Evolutionary conservation across 2,888 invertebrate species (phyloP).

Genomic region (Dicyrtomina minuta): DNA sequence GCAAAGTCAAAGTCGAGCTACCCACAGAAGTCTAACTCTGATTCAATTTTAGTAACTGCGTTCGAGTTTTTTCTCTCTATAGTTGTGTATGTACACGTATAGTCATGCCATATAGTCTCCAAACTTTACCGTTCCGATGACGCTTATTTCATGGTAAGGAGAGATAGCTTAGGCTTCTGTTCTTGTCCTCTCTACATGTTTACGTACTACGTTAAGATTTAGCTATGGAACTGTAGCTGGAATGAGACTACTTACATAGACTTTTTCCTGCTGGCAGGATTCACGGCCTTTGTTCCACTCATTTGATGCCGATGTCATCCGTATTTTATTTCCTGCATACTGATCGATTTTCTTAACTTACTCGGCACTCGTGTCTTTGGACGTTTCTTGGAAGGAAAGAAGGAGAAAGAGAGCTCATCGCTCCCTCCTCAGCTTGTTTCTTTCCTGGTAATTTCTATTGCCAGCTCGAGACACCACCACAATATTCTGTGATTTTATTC

Average conservation of each 20-base stretch:
- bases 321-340: constrained; percentile 25
- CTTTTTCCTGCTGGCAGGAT: neutral
- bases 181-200: neutral
- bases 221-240: neutral
- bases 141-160: too few relatives aligned
- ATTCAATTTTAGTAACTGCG: constrained; percentile 19
- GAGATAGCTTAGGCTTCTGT: neutral
- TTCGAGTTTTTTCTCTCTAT: too few relatives aligned
- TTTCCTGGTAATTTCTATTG: too few relatives aligned
- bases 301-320: constrained; percentile 26
- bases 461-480: too few relatives aligned
- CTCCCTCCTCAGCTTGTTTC: neutral
- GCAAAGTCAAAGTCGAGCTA: neutral
- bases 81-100: too few relatives aligned
- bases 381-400: too few relatives aligned
- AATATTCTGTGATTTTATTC: too few relatives aligned
- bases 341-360: constrained; percentile 15
- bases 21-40: neutral
- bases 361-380: constrained; percentile 1
- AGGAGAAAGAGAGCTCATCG: neutral
- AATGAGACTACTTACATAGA: neutral
- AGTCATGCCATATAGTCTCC: too few relatives aligned
- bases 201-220: neutral
- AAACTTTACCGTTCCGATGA: too few relatives aligned
- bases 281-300: constrained; percentile 21